Percentiles rank a stretch among this genome's conserved stretches.
phyloP scores from a whole-genome alignment of 2,113 vertebrate species.

The Petrocephalus microphthalmus region DNA sequence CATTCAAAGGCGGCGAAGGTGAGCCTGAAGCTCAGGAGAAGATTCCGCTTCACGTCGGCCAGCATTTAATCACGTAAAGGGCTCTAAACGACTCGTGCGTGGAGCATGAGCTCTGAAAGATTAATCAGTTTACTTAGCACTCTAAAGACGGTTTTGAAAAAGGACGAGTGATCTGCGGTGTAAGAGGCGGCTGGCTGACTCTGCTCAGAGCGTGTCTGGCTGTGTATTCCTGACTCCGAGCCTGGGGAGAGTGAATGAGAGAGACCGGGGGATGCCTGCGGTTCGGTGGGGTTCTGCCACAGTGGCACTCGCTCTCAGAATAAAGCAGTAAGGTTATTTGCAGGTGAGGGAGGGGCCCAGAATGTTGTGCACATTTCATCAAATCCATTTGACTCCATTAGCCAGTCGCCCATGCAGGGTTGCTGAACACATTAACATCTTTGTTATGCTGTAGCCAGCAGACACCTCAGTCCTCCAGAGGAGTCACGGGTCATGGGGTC shows the following conservation, averaged over 20 bases:
- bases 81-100: neutral
- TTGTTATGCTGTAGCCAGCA: slow-evolving; percentile 43
- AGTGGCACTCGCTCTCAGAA: neutral
- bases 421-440: slow-evolving; percentile 34
- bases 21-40: neutral
- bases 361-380: neutral
- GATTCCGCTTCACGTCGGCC: neutral
- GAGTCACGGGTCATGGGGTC: neutral
- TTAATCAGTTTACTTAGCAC: neutral
- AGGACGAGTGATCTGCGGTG: neutral
- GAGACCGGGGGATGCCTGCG: neutral
- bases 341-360: neutral
- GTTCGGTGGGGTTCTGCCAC: neutral
- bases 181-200: neutral
- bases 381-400: neutral
- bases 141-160: neutral
- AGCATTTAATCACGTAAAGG: neutral
- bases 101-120: neutral
- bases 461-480: neutral
- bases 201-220: neutral
- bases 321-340: neutral
- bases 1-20: neutral
- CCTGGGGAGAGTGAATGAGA: neutral
- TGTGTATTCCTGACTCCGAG: neutral
- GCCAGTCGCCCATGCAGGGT: neutral